Evolutionary conservation across 2,113 vertebrate genomes (phyloP).

Genomic region (Vombatus ursinus): DNA sequence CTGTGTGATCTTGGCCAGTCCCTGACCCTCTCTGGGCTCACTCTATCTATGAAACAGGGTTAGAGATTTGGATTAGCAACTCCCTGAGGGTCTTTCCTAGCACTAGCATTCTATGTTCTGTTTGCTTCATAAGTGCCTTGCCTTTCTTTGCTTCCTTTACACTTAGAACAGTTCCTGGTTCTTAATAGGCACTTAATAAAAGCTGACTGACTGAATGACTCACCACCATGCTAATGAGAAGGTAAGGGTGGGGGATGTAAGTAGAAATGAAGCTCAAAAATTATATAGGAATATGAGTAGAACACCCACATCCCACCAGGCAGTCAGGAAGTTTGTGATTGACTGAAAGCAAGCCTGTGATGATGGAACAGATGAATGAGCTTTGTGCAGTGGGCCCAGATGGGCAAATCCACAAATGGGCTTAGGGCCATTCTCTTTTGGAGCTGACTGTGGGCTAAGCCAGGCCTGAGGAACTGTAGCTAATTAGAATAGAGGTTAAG

Average conservation of each 20-base stretch:
- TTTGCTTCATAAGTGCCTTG: background rate
- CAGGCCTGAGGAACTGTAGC: background rate
- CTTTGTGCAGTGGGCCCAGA: background rate
- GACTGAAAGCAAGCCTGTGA: background rate
- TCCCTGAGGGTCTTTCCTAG: background rate
- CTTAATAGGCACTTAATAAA: background rate
- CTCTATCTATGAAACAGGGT: background rate
- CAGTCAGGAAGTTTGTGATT: background rate
- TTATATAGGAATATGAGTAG: background rate
- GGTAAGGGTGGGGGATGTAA: background rate
- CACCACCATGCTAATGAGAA: background rate
- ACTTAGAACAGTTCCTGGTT: background rate
- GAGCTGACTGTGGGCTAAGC: background rate
- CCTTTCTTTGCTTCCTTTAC: background rate
- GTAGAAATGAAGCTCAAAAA: background rate
- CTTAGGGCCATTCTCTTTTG: background rate
- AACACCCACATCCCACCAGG: background rate
- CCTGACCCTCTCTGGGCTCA: background rate
- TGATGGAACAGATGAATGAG: background rate
- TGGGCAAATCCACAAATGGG: background rate
- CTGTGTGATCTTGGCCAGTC: background rate
- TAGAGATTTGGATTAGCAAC: background rate
- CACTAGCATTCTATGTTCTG: background rate
- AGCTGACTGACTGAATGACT: background rate
- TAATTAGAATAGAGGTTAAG: background rate